These are phyloP conservation scores for Julus scanicus DNA, from an alignment of 2,888 invertebrate species.

Conservation along the genomic window DNA sequence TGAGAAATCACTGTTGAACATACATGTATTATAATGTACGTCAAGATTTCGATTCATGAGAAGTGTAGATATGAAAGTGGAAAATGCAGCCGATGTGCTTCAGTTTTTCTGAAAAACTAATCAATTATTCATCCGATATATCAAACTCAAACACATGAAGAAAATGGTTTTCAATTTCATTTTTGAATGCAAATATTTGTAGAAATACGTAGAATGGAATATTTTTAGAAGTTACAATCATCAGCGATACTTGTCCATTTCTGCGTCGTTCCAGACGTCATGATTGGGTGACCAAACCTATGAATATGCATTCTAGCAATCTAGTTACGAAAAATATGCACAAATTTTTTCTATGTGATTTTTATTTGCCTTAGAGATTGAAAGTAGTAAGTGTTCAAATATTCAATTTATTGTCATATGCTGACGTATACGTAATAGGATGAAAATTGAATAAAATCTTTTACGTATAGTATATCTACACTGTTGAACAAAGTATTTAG, in stretches of 20 bases:
- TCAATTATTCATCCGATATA: constrained; percentile 19
- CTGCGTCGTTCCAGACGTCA: background rate
- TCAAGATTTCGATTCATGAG: background rate
- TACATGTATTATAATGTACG: background rate
- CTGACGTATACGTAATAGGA: background rate
- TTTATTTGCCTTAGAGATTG: background rate
- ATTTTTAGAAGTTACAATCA: background rate
- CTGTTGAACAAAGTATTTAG: background rate
- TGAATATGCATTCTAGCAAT: background rate
- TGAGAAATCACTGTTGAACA: constrained; percentile 11
- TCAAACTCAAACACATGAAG: background rate
- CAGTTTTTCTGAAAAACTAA: background rate
- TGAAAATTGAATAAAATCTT: background rate
- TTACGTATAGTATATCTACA: background rate
- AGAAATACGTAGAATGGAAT: background rate
- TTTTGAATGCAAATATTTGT: background rate
- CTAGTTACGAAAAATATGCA: background rate
- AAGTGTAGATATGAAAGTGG: background rate
- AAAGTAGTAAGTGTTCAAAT: background rate
- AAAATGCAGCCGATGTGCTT: background rate
- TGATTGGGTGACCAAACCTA: background rate
- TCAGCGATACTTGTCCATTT: background rate
- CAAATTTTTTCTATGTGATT: background rate
- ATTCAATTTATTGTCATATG: background rate
- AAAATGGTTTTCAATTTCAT: constrained; percentile 2